Evolutionary conservation across 1,140 invertebrate species (phyloP).

Genomic region (Triops cancriformis): DNA sequence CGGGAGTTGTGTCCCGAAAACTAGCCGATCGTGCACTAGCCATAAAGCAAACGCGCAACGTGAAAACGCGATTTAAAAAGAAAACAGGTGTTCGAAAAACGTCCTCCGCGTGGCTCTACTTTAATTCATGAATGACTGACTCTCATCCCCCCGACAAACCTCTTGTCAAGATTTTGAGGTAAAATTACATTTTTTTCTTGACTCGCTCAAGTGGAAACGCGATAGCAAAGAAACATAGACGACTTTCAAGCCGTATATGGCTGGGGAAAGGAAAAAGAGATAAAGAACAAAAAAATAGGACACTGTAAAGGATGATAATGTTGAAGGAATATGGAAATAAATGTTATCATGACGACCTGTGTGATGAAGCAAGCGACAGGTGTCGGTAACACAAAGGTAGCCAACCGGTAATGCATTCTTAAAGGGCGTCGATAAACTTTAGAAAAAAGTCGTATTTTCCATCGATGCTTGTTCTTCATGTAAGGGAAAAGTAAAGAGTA

Average conservation of each 20-base stretch:
- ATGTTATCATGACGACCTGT: neutral
- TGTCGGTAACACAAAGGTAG: constrained; percentile 8
- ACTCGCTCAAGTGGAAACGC: neutral
- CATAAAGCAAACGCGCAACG: neutral
- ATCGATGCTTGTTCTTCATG: neutral
- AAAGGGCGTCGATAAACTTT: neutral
- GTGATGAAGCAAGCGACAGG: neutral
- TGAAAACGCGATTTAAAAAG: neutral
- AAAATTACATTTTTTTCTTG: neutral
- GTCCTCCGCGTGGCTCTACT: neutral
- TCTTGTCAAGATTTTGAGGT: neutral
- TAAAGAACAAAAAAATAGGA: neutral
- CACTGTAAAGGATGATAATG: neutral
- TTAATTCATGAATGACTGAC: constrained; percentile 9
- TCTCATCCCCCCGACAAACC: neutral
- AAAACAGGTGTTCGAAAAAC: neutral
- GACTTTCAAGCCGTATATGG: neutral
- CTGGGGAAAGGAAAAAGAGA: neutral
- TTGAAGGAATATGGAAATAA: neutral
- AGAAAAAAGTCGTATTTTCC: neutral
- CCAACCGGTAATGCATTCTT: constrained; percentile 1
- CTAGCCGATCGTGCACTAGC: neutral
- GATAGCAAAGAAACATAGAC: neutral
- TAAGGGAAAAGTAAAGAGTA: too few relatives aligned
- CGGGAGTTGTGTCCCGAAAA: neutral